Evolutionary conservation across 2,113 vertebrate genomes (phyloP), one percentile per base, ranked within the genome.

Genomic region (Aspidoscelis tigris): DNA sequence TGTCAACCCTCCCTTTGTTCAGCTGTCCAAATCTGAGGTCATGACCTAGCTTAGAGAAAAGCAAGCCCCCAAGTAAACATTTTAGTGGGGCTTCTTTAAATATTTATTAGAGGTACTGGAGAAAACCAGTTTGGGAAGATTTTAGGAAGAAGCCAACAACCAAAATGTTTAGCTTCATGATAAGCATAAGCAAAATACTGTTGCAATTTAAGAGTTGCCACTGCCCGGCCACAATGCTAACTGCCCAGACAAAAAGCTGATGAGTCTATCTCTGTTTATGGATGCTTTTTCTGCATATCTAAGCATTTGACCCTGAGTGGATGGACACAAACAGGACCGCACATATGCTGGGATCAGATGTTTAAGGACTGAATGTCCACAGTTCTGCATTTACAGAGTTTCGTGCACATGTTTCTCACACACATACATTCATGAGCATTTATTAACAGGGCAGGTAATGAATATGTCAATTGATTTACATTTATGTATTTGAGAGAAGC

Each of bases 11-110:
- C 81, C 91, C 87, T 92, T 95, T 96, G 94, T 95, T 89, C 80
- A 39, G 2, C 22, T 16, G 47, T 84, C 86, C 26, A 12, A 73
- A 90, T 85, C 80, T 5, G 53, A 90, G 95, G 95, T 96, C 93
- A 74, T 94, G 95, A 96, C 94, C 95, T 81, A 81, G 89, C 79
- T 47, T 10, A 77, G 88, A 85, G 90, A 81, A 24, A 91, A 92
- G 87, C 80, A 24, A 84, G 78, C 76, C 90, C 91, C 26, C 39
- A 78, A 84, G 83, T 84, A n/a, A 83, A 90, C 82, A 18, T 70
- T 89, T 85, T 76, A 68, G 44, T 9, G 84, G 86, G 69, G 76
- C 88, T 85, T 87, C 91, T 90, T 89, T 88, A 87, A 94, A 91
- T 91, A 91, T 91, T 89, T 84, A 85, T 85, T 26, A 66, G 21